phyloP scores from a whole-genome alignment of 2,797 vertebrate species.

The Hemitrygon akajei region DNA sequence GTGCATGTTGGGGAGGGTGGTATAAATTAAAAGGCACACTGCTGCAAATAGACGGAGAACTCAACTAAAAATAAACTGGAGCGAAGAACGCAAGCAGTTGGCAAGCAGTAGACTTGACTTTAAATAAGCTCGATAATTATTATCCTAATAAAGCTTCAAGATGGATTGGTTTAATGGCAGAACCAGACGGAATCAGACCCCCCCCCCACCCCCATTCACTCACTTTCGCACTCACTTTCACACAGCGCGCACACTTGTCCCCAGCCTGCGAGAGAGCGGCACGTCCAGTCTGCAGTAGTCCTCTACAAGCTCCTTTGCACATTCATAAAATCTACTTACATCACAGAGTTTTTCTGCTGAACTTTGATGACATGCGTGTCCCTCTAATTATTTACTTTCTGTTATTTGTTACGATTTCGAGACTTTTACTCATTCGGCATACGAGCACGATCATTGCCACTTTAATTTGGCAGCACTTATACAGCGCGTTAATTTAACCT shows the following conservation, averaged over 20 bases:
- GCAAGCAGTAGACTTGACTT: background rate
- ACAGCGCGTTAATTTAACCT: background rate
- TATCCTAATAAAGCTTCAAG: background rate
- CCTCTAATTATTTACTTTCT: background rate
- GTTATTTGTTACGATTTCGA: background rate
- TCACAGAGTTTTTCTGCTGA: background rate
- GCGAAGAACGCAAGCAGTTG: background rate
- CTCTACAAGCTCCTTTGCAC: background rate
- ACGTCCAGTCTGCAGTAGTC: background rate
- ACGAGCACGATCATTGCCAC: background rate
- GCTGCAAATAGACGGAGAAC: slow-evolving; percentile 19
- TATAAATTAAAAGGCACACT: slow-evolving; percentile 19
- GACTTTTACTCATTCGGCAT: background rate
- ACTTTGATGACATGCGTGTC: background rate
- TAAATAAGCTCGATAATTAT: background rate
- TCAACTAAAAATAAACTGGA: slow-evolving; percentile 22
- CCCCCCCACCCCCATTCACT: background rate
- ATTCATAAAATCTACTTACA: slow-evolving; percentile 1
- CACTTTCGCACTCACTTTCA: background rate
- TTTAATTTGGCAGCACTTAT: background rate
- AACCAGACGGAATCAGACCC: background rate
- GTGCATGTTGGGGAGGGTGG: background rate
- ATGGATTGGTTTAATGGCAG: background rate
- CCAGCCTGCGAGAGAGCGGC: background rate
- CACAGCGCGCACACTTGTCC: background rate